These are phyloP conservation scores for Montipora sp. DNA, from an alignment of 64 coral and sea anemone genomes.

Conservation along the genomic window DNA sequence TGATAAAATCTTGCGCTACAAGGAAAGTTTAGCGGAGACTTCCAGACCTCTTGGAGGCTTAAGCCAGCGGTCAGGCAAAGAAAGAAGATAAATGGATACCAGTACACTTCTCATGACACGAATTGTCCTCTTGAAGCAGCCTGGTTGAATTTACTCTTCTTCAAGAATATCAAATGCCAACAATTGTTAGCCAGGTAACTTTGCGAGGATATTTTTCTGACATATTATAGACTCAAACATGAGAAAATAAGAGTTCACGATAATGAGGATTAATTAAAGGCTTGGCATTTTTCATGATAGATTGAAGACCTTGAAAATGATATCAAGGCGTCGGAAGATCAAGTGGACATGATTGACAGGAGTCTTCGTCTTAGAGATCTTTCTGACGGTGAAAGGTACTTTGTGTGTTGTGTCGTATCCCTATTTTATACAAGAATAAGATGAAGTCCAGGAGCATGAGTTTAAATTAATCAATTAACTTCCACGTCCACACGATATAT, in stretches of 20 bases:
- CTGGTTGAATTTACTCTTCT: not conserved
- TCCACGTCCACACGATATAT: too few species aligned
- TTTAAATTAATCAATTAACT: too few species aligned
- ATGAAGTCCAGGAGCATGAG: too few species aligned
- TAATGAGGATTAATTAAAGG: too few species aligned
- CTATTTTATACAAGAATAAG: too few species aligned
- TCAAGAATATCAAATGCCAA: not conserved
- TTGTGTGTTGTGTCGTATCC: too few species aligned
- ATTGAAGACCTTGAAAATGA: constrained; percentile 89
- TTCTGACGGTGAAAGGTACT: constrained; percentile 70
- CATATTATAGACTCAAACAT: too few species aligned
- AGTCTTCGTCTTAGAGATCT: constrained; percentile 69
- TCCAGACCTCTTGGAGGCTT: too few species aligned
- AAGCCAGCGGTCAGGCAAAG: not conserved
- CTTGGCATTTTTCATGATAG: constrained; percentile 14
- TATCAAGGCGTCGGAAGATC: constrained; percentile 73
- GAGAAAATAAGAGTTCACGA: too few species aligned
- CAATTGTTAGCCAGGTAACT: constrained; percentile 25
- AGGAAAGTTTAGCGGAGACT: too few species aligned
- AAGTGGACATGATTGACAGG: constrained; percentile 86
- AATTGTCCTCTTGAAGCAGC: not conserved
- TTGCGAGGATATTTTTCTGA: too few species aligned
- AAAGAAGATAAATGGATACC: constrained; percentile 7
- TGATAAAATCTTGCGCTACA: too few species aligned
- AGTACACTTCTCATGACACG: not conserved